A percentile compares a stretch with the other conserved stretches of the same genome.
Conservation (phyloP, 2,888 invertebrate species). For the Agrenia bidenticulata region DNA sequence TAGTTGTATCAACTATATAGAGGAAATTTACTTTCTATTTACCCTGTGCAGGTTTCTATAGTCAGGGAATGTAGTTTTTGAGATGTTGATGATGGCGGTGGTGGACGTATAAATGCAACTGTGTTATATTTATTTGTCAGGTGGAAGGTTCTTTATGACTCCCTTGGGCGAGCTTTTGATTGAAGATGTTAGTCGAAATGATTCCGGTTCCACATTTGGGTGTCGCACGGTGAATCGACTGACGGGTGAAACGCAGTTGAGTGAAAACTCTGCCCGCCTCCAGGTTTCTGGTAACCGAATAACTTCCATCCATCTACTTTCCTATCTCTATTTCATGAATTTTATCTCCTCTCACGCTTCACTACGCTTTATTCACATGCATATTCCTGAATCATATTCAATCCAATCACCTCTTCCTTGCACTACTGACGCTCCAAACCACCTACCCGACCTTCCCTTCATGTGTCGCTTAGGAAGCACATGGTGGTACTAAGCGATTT, state of each 20-base stretch:
- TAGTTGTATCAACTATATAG: no score
- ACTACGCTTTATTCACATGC: slow-evolving; percentile 4
- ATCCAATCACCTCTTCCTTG: neutral
- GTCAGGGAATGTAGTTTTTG: no score
- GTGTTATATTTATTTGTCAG: slow-evolving; percentile 21
- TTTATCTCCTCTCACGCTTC: slow-evolving; percentile 21
- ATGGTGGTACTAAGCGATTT: no score
- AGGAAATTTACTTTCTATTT: no score
- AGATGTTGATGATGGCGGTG: no score
- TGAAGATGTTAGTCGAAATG: slow-evolving; percentile 55
- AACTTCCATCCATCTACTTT: slow-evolving; percentile 1
- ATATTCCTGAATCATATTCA: slow-evolving; percentile 17
- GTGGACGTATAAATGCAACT: no score
- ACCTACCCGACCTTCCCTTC: neutral
- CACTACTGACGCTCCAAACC: neutral
- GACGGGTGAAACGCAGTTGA: slow-evolving; percentile 56
- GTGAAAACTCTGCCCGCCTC: slow-evolving; percentile 55
- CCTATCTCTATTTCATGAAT: slow-evolving; percentile 16
- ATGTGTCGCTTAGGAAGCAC: no score
- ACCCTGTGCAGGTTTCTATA: no score
- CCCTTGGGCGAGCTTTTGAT: slow-evolving; percentile 57
- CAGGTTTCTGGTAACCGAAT: slow-evolving; percentile 52
- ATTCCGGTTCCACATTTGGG: slow-evolving; percentile 55
- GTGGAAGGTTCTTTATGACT: slow-evolving; percentile 54
- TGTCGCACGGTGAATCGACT: slow-evolving; percentile 57